Evolutionary conservation across 2,113 vertebrate genomes (phyloP).

Genomic region (Pyxicephalus adspersus): DNA sequence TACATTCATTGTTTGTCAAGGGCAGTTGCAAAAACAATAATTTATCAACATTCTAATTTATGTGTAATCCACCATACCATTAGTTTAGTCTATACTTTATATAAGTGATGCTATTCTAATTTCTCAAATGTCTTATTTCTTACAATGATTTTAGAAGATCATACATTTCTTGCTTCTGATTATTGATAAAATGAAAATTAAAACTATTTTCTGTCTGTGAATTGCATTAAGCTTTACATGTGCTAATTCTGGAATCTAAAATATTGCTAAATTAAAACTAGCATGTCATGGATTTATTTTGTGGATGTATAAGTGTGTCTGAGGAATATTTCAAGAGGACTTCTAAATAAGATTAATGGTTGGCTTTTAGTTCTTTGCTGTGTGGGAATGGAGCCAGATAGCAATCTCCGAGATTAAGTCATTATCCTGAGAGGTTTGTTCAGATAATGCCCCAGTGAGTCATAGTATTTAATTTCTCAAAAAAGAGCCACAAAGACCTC

Average conservation of each 20-base stretch:
- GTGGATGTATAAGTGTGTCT: constrained; percentile 62
- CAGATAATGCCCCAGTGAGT: constrained; percentile 76
- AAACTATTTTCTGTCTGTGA: constrained; percentile 4
- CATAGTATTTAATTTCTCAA: constrained; percentile 77
- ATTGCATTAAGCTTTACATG: constrained; percentile 5
- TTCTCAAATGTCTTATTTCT: neutral
- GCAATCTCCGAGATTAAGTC: constrained; percentile 80
- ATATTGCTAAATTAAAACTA: constrained; percentile 34
- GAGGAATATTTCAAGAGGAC: constrained; percentile 68
- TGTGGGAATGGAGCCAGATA: constrained; percentile 73
- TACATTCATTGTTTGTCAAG: too few species aligned
- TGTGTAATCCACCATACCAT: too few species aligned
- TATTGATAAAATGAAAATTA: constrained; percentile 7
- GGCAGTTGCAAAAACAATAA: too few species aligned
- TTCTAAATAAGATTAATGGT: constrained; percentile 77
- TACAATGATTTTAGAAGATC: neutral
- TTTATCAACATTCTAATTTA: too few species aligned
- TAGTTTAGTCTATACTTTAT: too few species aligned
- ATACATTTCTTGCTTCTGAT: neutral
- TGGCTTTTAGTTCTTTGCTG: constrained; percentile 66
- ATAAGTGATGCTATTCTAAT: too few species aligned
- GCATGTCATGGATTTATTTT: constrained; percentile 50
- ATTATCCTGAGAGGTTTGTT: constrained; percentile 71
- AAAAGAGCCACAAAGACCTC: constrained; percentile 73
- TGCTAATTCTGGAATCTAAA: neutral